Evolutionary conservation across 2,888 invertebrate genomes (phyloP).

Genomic region (Tiliacea aurago): DNA sequence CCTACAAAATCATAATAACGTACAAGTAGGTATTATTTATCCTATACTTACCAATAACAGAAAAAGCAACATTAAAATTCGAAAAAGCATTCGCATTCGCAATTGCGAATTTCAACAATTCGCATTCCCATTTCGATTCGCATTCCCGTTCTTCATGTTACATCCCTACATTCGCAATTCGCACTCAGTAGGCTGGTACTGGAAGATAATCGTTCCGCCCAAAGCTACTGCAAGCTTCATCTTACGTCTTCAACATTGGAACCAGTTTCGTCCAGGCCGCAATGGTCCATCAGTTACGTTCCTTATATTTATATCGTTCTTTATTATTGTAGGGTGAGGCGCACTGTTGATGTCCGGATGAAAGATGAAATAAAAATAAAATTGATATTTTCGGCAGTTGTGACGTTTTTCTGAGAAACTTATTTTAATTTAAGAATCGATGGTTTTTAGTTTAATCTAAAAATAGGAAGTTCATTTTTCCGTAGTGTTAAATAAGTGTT

Average conservation of each 20-base stretch:
- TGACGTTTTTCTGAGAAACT: not conserved
- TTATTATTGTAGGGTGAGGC: conserved; percentile 70
- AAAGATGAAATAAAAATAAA: conserved; percentile 18
- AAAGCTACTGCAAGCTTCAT: conserved; percentile 63
- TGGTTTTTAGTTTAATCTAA: not conserved
- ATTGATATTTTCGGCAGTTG: not conserved
- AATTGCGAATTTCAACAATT: no score
- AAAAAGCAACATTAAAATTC: not conserved
- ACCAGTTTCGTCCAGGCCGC: conserved; percentile 80
- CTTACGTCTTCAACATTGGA: conserved; percentile 72
- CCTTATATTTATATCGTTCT: conserved; percentile 80
- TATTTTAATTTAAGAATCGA: not conserved
- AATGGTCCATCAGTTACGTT: conserved; percentile 78
- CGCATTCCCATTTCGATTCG: not conserved
- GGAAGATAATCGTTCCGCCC: conserved; percentile 60
- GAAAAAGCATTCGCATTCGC: not conserved
- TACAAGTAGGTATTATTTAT: no score
- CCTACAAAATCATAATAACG: not conserved
- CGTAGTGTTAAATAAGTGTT: no score
- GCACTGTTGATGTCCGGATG: conserved; percentile 17
- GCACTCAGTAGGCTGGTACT: conserved; percentile 11
- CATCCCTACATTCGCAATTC: conserved; percentile 15
- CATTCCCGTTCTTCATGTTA: not conserved
- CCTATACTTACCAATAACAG: no score
- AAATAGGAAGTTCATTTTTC: not conserved